phyloP scores from a whole-genome alignment of 2,797 vertebrate species.

The Siniperca undulata region DNA sequence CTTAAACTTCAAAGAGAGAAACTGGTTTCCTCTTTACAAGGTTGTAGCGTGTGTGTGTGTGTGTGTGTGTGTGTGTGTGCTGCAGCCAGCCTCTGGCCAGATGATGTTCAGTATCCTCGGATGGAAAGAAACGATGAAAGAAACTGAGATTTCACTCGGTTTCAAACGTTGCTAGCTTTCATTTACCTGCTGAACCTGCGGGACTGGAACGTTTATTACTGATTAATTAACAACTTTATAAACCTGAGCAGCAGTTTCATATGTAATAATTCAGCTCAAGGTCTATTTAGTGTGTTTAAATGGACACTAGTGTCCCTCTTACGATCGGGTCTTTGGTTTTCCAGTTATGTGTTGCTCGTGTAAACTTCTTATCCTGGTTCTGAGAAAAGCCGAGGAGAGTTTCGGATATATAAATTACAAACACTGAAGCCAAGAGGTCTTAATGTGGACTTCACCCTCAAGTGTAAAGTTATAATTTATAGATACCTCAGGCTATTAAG shows the following conservation, averaged over 20 bases:
- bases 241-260: background rate
- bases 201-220: background rate
- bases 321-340: background rate
- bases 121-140: background rate
- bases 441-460: background rate
- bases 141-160: background rate
- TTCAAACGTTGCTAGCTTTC: background rate
- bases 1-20: background rate
- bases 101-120: conserved; percentile 14
- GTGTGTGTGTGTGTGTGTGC: background rate
- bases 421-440: background rate
- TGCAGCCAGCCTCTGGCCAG: conserved; percentile 27
- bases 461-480: no score
- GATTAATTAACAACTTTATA: no score
- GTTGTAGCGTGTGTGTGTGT: background rate
- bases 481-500: no score
- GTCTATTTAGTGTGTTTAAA: background rate
- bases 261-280: no score
- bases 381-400: no score
- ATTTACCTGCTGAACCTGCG: background rate
- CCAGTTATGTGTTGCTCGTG: no score
- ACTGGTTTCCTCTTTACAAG: background rate
- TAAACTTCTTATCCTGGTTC: no score
- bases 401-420: no score
- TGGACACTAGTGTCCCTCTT: background rate